A percentile compares a stretch with the other conserved stretches of the same genome.
phyloP scores from a whole-genome alignment of 2,113 vertebrate species.

The Neodon shergylaensis region DNA sequence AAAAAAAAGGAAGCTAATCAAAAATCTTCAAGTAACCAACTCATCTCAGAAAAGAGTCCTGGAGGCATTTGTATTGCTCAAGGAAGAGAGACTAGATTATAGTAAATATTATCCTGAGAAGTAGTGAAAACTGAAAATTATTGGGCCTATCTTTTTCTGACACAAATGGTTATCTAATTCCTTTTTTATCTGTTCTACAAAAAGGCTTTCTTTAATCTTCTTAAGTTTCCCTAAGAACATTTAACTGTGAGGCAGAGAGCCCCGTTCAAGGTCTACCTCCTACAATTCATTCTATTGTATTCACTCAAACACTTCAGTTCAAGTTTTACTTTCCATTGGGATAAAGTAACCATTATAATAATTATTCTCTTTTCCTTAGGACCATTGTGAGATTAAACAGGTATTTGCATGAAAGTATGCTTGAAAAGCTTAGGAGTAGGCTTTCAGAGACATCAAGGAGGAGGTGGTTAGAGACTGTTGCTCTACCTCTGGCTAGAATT shows the following conservation, averaged over 20 bases:
- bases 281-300: background rate
- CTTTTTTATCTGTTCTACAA: conserved; percentile 1
- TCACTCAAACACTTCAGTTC: background rate
- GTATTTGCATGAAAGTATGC: conserved; percentile 20
- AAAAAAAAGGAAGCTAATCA: conserved; percentile 34
- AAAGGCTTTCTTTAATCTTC: conserved; percentile 51
- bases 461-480: rapidly evolving
- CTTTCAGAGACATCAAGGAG: conserved; percentile 89
- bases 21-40: conserved; percentile 38
- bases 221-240: conserved; percentile 39
- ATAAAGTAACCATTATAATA: conserved; percentile 27
- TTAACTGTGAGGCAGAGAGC: background rate
- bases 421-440: background rate
- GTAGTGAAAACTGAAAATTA: conserved; percentile 33
- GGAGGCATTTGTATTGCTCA: conserved; percentile 28
- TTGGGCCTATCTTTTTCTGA: conserved; percentile 53
- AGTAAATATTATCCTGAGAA: conserved; percentile 43
- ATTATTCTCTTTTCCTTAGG: background rate
- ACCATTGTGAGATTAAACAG: conserved; percentile 31
- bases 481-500: conserved; percentile 77
- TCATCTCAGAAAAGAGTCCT: background rate
- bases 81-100: background rate
- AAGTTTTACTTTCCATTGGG: conserved; percentile 33
- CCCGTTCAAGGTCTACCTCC: background rate
- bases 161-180: conserved; percentile 46